Evolutionary conservation across 2,113 vertebrate genomes (phyloP), one percentile per base, ranked within the genome.

Genomic region (Ascaphus truei): DNA sequence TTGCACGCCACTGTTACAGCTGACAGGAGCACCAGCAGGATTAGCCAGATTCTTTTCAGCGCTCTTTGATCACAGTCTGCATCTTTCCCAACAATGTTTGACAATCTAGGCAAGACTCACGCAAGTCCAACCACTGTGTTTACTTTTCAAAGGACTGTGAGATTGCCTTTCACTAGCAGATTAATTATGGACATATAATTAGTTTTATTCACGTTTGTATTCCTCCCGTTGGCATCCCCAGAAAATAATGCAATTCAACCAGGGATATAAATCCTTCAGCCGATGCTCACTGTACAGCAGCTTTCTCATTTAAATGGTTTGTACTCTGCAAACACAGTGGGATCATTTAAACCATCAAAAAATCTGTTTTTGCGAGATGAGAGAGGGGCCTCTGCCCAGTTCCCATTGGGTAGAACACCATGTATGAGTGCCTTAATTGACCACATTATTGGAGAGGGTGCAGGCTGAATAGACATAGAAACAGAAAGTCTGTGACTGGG

Each of bases 41-140:
- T 90, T 79, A 84, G 76, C 76, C 4, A 39, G 51, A 43, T 80
- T 81, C 68, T 73, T n/a, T 56, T 75, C 64, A 15, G 57, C 27
- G 64, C 62, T 71, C 85, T 87, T 87, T 89, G 87, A 88, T 89
- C 86, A 82, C 67, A 68, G 60, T 78, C 55, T 15, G 4, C 48
- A 25, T 68, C 61, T 68, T 65, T 51, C 72, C 77, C 68, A 52
- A 16, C 60, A 11, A 51, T 16, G 53, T 76, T 77, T 81, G 77
- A 74, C 76, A 67, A 75, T 5, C 68, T 50, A 47, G 4, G 52
- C 50, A 65, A 41, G 74, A 63, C 59, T 68, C 57, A 51, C 25
- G 51, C 16, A 13, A 51, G 4, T 53, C 33, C 60, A 41, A 0
- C 63, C 62, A 1, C 55, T 47, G 13, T 11, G 18, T 65, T 31